Evolutionary conservation across 2,797 vertebrate species (phyloP).

Genomic region (Calcarius lapponicus): DNA sequence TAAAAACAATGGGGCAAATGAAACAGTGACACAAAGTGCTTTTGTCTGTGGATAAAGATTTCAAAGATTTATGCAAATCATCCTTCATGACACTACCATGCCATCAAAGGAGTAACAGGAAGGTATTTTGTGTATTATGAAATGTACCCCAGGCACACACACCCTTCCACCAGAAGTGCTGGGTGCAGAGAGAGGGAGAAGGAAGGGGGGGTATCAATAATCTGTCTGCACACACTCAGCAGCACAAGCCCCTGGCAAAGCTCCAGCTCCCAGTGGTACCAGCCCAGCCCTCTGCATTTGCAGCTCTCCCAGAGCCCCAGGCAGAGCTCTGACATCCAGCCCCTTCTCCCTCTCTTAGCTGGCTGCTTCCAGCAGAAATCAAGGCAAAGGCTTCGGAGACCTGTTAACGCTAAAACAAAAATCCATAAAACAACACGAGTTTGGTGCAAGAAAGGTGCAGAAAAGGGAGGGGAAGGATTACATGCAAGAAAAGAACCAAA

Average conservation of each 20-base stretch:
- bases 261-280: neutral
- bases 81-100: neutral
- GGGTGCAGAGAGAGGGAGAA: neutral
- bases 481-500: neutral
- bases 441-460: neutral
- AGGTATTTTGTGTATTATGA: neutral
- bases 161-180: neutral
- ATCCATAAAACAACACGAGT: neutral
- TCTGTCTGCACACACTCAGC: slow-evolving; percentile 20
- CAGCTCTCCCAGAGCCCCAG: neutral
- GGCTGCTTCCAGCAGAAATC: neutral
- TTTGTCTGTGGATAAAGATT: slow-evolving; percentile 3
- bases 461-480: neutral
- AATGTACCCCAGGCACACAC: neutral
- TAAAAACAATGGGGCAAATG: slow-evolving; percentile 12
- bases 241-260: neutral
- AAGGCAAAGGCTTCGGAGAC: neutral
- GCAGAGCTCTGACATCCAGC: neutral
- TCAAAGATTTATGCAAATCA: neutral
- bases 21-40: neutral
- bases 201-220: neutral
- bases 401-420: neutral
- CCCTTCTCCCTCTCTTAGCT: neutral
- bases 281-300: neutral
- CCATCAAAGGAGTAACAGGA: neutral